Conservation (phyloP, 1,140 invertebrate genomes). For the Eriocheir sinensis region DNA sequence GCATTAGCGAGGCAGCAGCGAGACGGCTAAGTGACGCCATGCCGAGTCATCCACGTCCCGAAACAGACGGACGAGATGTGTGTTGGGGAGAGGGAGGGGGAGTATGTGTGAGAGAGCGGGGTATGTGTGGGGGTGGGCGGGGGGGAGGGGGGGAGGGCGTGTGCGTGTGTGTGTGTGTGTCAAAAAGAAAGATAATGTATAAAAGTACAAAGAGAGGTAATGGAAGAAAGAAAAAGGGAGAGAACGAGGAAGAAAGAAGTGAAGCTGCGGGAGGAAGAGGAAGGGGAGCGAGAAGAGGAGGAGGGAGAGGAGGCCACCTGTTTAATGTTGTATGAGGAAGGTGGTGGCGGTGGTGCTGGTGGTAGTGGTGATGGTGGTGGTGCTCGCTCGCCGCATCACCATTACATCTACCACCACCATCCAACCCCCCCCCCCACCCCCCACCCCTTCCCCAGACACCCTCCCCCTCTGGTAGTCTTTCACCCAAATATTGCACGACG, state of each 20-base stretch:
- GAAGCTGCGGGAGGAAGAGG: too few species aligned
- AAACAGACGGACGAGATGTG: neutral
- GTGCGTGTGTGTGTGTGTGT: neutral
- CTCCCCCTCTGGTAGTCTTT: too few species aligned
- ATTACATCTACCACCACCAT: too few species aligned
- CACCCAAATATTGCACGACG: too few species aligned
- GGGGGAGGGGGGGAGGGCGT: neutral
- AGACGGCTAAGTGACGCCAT: neutral
- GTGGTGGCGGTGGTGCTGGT: too few species aligned
- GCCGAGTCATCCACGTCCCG: neutral
- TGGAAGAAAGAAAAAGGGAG: neutral
- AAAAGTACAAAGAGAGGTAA: neutral
- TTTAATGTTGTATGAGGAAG: constrained; percentile 24
- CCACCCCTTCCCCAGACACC: neutral
- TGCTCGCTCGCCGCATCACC: too few species aligned
- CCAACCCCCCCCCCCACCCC: too few species aligned
- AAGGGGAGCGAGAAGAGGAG: neutral
- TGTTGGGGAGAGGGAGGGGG: neutral
- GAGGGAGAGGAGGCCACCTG: neutral
- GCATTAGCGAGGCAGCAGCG: constrained; percentile 23
- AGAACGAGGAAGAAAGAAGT: neutral
- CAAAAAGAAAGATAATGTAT: neutral
- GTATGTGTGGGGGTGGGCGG: neutral
- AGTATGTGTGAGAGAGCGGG: neutral
- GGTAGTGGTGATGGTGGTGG: too few species aligned